These are phyloP conservation scores for Priocnemis perturbator DNA, from an alignment of 2,888 invertebrate species.

Conservation along the genomic window DNA sequence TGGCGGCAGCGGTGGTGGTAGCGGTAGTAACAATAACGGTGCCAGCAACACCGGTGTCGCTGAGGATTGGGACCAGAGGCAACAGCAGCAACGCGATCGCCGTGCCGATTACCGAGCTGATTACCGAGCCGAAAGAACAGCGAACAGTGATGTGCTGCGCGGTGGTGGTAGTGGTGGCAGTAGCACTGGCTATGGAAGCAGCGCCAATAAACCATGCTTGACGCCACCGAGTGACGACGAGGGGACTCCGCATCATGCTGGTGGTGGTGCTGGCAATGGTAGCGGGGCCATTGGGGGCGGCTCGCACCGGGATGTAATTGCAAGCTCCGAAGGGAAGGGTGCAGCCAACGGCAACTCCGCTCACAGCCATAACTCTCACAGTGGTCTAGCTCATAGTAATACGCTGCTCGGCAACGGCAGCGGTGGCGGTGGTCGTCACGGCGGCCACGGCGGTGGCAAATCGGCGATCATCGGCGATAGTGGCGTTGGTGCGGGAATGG, in stretches of 20 bases:
- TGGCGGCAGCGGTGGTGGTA: conserved; percentile 30
- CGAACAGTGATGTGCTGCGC: conserved; percentile 63
- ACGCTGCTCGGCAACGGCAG: conserved; percentile 43
- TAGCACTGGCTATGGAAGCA: conserved; percentile 21
- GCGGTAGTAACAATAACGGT: conserved; percentile 38
- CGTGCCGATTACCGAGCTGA: conserved; percentile 49
- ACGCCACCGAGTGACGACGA: conserved; percentile 65
- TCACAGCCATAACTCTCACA: conserved; percentile 59
- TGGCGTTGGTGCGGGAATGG: conserved; percentile 23
- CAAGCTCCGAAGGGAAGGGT: conserved; percentile 23
- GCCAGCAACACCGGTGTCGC: conserved; percentile 35
- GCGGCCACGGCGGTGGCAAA: conserved; percentile 1
- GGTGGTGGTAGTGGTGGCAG: conserved; percentile 43
- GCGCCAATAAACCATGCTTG: conserved; percentile 53
- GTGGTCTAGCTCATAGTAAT: conserved; percentile 56
- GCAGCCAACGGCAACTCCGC: conserved; percentile 32
- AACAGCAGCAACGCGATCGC: conserved; percentile 58
- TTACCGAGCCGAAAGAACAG: conserved; percentile 66
- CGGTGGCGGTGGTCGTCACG: conserved; percentile 25
- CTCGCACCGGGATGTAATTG: conserved; percentile 9
- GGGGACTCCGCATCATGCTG: conserved; percentile 31
- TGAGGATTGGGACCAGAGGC: conserved; percentile 53
- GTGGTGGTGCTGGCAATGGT: no score
- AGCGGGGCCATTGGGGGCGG: not conserved
- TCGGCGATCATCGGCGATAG: conserved; percentile 2